These are phyloP conservation scores for Aleiodes testaceus DNA, from an alignment of 2,888 invertebrate species.

Conservation along the genomic window DNA sequence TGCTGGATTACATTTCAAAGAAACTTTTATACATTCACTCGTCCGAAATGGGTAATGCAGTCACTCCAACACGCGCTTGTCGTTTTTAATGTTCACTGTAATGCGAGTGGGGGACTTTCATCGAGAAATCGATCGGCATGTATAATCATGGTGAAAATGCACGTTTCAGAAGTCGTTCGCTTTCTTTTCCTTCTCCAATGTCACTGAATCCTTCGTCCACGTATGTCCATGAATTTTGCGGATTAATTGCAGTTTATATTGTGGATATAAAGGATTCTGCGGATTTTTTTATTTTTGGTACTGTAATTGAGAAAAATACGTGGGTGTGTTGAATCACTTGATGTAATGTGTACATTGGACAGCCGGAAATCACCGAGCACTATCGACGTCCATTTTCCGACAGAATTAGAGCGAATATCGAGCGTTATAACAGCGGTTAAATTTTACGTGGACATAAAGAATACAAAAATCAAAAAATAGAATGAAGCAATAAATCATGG, in stretches of 20 bases:
- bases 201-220: slow-evolving; percentile 2
- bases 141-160: slow-evolving; percentile 51
- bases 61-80: slow-evolving; percentile 33
- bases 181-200: slow-evolving; percentile 43
- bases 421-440: background rate
- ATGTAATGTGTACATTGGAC: slow-evolving; percentile 6
- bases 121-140: slow-evolving; percentile 52
- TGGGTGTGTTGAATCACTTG: background rate
- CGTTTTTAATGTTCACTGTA: slow-evolving; percentile 2
- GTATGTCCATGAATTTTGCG: background rate
- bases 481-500: background rate
- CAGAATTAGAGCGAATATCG: slow-evolving; percentile 23
- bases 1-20: slow-evolving; percentile 18
- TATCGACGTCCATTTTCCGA: slow-evolving; percentile 21
- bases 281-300: background rate
- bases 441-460: background rate
- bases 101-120: slow-evolving; percentile 39
- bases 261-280: background rate
- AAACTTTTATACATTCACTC: slow-evolving; percentile 17
- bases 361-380: slow-evolving; percentile 17
- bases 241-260: background rate
- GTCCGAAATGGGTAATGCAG: slow-evolving; percentile 17
- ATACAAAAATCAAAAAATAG: background rate
- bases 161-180: slow-evolving; percentile 25
- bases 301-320: background rate